These are phyloP conservation scores for Progne subis DNA, from an alignment of 2,113 vertebrate species.

Conservation along the genomic window DNA sequence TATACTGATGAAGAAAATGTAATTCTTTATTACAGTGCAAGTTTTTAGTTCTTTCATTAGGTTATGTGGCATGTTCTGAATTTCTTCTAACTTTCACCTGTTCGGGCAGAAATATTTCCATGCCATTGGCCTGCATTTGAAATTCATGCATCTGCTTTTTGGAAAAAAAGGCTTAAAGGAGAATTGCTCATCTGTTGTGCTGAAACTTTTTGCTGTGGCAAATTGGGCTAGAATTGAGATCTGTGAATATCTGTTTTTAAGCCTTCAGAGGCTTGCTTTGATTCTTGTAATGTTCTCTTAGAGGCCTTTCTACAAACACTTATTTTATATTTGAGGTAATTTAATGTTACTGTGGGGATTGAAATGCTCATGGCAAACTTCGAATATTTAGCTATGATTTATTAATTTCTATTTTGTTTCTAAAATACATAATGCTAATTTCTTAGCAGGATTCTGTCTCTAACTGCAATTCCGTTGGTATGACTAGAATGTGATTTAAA, in stretches of 20 bases:
- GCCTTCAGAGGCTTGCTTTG: not conserved
- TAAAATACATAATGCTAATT: not conserved
- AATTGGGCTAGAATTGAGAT: not conserved
- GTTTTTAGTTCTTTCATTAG: not conserved
- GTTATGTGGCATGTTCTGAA: not conserved
- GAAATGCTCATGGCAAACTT: not conserved
- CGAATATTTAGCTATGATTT: not conserved
- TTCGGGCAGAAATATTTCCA: not conserved
- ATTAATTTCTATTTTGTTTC: not conserved
- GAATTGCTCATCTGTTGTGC: not conserved
- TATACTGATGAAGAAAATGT: not conserved
- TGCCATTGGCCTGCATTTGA: not conserved
- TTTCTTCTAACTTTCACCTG: not conserved
- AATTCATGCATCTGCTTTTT: not conserved
- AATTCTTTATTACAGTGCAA: not conserved
- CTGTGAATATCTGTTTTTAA: not conserved
- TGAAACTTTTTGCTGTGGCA: not conserved
- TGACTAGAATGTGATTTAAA: not conserved
- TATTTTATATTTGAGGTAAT: not conserved
- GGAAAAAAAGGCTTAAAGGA: not conserved
- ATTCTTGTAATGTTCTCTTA: not conserved
- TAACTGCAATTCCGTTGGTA: not conserved
- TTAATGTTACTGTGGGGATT: not conserved
- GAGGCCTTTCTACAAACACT: not conserved
- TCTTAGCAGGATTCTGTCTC: not conserved